Evolutionary conservation across 2,113 vertebrate genomes (phyloP), one percentile per base, ranked within the genome.

Genomic region (Tragelaphus buxtoni): DNA sequence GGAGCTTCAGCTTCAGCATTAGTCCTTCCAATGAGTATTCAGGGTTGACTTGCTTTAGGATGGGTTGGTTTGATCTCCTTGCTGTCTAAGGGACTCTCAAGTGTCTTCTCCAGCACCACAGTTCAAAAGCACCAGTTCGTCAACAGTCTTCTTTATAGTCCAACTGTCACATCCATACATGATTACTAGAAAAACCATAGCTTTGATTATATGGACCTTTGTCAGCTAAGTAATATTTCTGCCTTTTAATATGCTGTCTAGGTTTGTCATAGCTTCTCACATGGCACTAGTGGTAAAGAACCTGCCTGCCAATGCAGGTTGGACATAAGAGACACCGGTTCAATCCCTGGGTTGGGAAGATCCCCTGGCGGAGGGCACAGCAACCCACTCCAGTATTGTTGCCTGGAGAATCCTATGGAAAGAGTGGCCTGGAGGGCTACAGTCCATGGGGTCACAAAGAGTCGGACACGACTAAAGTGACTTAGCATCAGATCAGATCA

Each of bases 331-430:
- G 35, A 10, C 18, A 3, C 20, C 0, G 0, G n/a, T 39, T 72
- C 0, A 0, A 72, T 72, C 4, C 65, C 35, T 72, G 35, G 35
- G 35, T 72, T 39, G 18, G 65, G 35, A 72, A 72, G 65, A 72
- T 24, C 5, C 65, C 18, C n/a, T 72, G 35, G 10, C 39, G 9
- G n/a, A 72, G 35, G n/a, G 35, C n/a, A 72, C 0, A 0, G 1
- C 35, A 39, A 39, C 0, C 5, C 20, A 72, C 35, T 72, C 35
- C 35, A 24, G 65, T 72, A 72, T 72, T 72, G 18, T 72, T 72
- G 65, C 65, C 9, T 10, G 0, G 65, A 72, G 35, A 72, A 24
- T 72, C 35, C 18, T 5, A 39, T 6, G 4, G 65, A 72, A 4
- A 72, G 35, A 39, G 35, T 4, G 12, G 35, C 65, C 35, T 72